These are phyloP conservation scores for Falco berigora DNA, from an alignment of 2,797 vertebrate genomes.

Conservation along the genomic window DNA sequence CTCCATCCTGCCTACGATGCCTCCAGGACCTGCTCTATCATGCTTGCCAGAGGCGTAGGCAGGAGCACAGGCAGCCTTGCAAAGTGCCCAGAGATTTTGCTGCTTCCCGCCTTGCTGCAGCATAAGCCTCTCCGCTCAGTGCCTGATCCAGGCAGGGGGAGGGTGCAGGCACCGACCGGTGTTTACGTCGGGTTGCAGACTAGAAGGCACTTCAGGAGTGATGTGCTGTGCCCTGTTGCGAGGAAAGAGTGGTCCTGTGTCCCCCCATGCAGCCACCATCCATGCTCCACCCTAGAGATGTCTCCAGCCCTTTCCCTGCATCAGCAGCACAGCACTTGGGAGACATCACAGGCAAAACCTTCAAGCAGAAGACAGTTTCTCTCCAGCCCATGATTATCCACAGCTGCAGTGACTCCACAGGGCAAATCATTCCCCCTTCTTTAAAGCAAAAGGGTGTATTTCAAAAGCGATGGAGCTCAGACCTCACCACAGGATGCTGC, in stretches of 20 bases:
- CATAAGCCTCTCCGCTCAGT: neutral
- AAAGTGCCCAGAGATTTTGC: neutral
- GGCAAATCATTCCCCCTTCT: neutral
- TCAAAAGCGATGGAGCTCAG: neutral
- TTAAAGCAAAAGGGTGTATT: neutral
- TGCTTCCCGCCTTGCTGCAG: neutral
- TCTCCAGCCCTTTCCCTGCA: neutral
- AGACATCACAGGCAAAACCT: neutral
- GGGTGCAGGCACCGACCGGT: neutral
- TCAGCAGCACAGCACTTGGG: neutral
- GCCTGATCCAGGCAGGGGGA: neutral
- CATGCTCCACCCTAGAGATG: neutral
- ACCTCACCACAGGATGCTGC: neutral
- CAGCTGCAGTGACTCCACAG: neutral
- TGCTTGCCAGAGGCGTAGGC: neutral
- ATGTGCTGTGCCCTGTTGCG: neutral
- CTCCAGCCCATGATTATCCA: neutral
- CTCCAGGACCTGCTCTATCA: neutral
- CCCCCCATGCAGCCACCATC: neutral
- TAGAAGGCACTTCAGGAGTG: neutral
- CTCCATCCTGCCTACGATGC: neutral
- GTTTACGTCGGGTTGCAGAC: neutral
- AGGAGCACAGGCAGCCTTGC: neutral
- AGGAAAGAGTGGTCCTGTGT: neutral
- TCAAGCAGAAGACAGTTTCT: neutral